phyloP scores from a whole-genome alignment of 2,888 invertebrate species.

The Euzophera pinguis region DNA sequence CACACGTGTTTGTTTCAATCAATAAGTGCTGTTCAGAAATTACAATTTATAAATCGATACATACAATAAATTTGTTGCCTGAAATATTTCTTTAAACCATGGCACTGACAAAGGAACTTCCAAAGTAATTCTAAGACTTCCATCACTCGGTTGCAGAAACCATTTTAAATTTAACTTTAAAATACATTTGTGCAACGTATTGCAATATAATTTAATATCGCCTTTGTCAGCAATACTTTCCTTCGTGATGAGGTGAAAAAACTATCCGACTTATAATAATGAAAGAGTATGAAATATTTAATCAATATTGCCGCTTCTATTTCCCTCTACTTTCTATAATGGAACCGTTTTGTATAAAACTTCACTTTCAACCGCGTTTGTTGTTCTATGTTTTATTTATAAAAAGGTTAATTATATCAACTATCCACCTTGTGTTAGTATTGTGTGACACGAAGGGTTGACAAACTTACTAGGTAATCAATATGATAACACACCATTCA shows the following conservation, averaged over 20 bases:
- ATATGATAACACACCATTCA: conserved; percentile 44
- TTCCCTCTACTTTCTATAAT: conserved; percentile 21
- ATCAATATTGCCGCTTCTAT: conserved; percentile 28
- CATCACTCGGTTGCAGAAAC: conserved; percentile 11
- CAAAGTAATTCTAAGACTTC: conserved; percentile 26
- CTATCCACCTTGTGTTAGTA: conserved; percentile 37
- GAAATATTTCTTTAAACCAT: conserved; percentile 29
- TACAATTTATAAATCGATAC: conserved; percentile 23
- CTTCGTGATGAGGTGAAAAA: conserved; percentile 1
- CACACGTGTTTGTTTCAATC: conserved; percentile 44
- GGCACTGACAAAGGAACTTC: conserved; percentile 50
- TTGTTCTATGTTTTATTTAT: conserved; percentile 4
- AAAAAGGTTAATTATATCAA: conserved; percentile 40
- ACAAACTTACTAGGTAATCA: conserved; percentile 29
- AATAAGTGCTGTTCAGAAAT: conserved; percentile 40
- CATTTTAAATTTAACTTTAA: not conserved
- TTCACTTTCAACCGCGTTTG: conserved; percentile 19
- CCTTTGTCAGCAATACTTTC: conserved; percentile 39
- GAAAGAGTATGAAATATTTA: conserved; percentile 25
- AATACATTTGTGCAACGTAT: not conserved
- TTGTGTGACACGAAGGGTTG: conserved; percentile 38
- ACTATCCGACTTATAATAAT: conserved; percentile 18
- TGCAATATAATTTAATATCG: conserved; percentile 30
- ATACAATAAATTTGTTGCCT: conserved; percentile 14
- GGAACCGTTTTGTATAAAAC: conserved; percentile 30